These are phyloP conservation scores for Oxytorus armatus DNA, from an alignment of 2,888 invertebrate species.

Conservation along the genomic window DNA sequence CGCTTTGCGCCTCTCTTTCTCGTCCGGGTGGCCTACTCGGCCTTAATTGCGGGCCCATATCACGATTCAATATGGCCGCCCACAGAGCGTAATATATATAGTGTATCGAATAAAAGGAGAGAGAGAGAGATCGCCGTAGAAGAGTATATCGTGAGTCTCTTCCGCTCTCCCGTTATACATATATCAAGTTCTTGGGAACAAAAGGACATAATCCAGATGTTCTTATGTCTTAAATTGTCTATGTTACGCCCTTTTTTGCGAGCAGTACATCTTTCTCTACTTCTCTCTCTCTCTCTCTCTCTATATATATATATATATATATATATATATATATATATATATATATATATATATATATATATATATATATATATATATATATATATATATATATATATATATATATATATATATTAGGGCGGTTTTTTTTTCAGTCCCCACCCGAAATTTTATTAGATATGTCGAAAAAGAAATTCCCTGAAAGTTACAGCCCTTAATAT, in stretches of 20 bases:
- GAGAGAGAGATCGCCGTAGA: slow-evolving; percentile 46
- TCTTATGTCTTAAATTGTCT: not conserved
- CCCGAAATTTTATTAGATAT: too few relatives aligned
- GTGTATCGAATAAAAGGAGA: slow-evolving; percentile 39
- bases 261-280: slow-evolving; percentile 8
- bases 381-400: too few relatives aligned
- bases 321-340: too few relatives aligned
- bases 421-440: too few relatives aligned
- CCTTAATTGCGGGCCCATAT: slow-evolving; percentile 84
- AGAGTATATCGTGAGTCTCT: slow-evolving; percentile 20
- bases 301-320: too few relatives aligned
- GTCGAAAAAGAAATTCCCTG: too few relatives aligned
- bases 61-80: slow-evolving; percentile 84
- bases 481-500: too few relatives aligned
- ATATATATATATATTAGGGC: too few relatives aligned
- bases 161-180: not conserved
- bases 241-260: slow-evolving; percentile 8
- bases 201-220: not conserved
- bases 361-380: too few relatives aligned
- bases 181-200: not conserved
- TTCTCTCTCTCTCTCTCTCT: too few relatives aligned
- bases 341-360: too few relatives aligned
- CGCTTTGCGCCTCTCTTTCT: slow-evolving; percentile 76
- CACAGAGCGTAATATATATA: slow-evolving; percentile 76
- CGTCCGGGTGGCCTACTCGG: slow-evolving; percentile 84